Evolutionary conservation across 2,888 invertebrate genomes (phyloP).

Genomic region (Torymus aiolomorphi): DNA sequence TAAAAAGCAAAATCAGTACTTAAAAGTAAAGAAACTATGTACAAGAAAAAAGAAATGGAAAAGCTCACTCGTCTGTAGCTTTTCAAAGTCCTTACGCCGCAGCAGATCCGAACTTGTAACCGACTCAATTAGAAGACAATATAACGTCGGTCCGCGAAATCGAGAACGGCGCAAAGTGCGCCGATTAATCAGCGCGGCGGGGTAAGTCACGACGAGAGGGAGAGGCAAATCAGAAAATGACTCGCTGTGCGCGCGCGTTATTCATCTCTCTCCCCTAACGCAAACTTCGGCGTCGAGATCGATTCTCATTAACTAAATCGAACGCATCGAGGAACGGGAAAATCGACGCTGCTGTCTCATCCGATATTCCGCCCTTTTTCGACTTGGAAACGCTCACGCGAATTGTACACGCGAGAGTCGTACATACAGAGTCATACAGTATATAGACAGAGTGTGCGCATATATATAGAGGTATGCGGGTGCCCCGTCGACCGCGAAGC

Average conservation of each 20-base stretch:
- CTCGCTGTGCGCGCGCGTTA: neutral
- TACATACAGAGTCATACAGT: neutral
- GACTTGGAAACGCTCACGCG: neutral
- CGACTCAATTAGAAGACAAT: neutral
- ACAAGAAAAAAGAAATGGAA: too few species aligned
- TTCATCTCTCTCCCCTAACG: neutral
- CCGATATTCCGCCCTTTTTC: too few species aligned
- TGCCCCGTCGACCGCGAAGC: constrained; percentile 1
- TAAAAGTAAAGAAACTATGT: too few species aligned
- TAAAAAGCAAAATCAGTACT: too few species aligned
- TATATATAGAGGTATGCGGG: neutral
- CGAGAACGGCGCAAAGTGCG: neutral
- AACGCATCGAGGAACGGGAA: neutral
- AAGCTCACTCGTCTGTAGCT: too few species aligned
- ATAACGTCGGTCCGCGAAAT: neutral
- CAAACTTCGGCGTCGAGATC: neutral
- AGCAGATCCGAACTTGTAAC: too few species aligned
- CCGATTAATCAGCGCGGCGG: neutral
- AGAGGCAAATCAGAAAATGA: neutral
- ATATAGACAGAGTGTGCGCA: too few species aligned
- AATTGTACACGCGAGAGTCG: neutral
- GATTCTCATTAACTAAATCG: constrained; percentile 23
- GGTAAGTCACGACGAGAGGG: too few species aligned
- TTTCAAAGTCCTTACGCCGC: too few species aligned
- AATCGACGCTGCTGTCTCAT: too few species aligned